phyloP scores from a whole-genome alignment of 2,797 vertebrate species.

The Sebastes hopkinsi region DNA sequence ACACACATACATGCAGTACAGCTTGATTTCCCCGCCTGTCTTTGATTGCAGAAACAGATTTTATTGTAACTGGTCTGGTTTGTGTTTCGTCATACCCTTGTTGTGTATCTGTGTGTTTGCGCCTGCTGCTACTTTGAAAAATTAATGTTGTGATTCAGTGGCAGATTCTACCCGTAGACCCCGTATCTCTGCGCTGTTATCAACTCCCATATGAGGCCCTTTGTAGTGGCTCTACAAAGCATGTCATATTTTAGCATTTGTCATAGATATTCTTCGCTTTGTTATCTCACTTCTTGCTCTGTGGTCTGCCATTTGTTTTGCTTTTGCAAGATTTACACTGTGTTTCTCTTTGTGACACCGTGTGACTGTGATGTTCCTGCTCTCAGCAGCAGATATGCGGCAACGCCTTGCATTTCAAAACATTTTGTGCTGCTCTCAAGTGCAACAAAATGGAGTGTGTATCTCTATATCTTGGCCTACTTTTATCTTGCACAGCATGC shows the following conservation, averaged over 20 bases:
- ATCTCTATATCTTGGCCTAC: constrained; percentile 61
- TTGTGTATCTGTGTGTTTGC: constrained; percentile 32
- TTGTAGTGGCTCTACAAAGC: constrained; percentile 67
- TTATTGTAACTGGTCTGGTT: constrained; percentile 34
- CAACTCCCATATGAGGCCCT: constrained; percentile 56
- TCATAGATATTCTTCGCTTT: constrained; percentile 61
- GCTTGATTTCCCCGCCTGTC: constrained; percentile 18
- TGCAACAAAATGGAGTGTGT: constrained; percentile 44
- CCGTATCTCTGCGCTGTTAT: constrained; percentile 52
- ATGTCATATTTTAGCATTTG: constrained; percentile 68
- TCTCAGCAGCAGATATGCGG: constrained; percentile 41
- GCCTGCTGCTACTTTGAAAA: constrained; percentile 42
- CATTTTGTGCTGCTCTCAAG: constrained; percentile 40
- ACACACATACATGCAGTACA: not conserved
- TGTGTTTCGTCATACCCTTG: constrained; percentile 25
- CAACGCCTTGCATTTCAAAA: constrained; percentile 54
- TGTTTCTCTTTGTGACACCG: constrained; percentile 55
- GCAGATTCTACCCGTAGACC: constrained; percentile 37
- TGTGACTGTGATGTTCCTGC: constrained; percentile 52
- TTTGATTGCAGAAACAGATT: constrained; percentile 39
- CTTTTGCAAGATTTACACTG: constrained; percentile 64
- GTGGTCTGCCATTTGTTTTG: constrained; percentile 68
- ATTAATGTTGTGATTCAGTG: constrained; percentile 53
- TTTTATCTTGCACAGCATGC: constrained; percentile 63
- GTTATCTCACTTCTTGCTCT: constrained; percentile 66